A percentile compares a stretch with the other conserved stretches of the same genome.
Evolutionary conservation across 1,140 invertebrate genomes (phyloP).

Genomic region (Aphidius ervi): DNA sequence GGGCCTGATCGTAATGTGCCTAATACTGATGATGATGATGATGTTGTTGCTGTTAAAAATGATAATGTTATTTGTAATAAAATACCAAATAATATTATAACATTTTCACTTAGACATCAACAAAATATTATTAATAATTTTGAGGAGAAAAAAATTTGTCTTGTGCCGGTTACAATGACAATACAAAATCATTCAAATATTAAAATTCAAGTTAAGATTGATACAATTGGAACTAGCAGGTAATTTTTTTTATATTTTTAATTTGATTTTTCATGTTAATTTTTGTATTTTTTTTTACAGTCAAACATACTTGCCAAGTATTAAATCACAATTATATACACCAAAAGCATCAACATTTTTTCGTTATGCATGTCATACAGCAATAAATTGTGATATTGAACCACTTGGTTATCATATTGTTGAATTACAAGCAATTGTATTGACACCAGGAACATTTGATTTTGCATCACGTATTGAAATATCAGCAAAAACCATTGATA

Average conservation of each 20-base stretch:
- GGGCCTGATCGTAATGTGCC: constrained; percentile 46
- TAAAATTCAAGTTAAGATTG: constrained; percentile 39
- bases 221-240: constrained; percentile 49
- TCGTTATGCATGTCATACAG: constrained; percentile 48
- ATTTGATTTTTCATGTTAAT: constrained; percentile 20
- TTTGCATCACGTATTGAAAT: constrained; percentile 47
- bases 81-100: constrained; percentile 40
- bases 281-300: constrained; percentile 35
- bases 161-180: constrained; percentile 41
- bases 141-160: constrained; percentile 37
- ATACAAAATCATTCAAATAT: constrained; percentile 48
- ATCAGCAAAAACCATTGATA: constrained; percentile 40
- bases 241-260: constrained; percentile 23
- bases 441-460: constrained; percentile 48
- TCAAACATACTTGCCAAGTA: constrained; percentile 38
- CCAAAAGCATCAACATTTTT: constrained; percentile 48
- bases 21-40: constrained; percentile 20
- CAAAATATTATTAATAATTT: constrained; percentile 44
- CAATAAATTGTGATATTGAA: constrained; percentile 41
- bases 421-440: constrained; percentile 41
- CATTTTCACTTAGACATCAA: constrained; percentile 42
- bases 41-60: constrained; percentile 25
- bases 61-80: constrained; percentile 35
- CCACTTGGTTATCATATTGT: constrained; percentile 35
- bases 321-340: constrained; percentile 47